Evolutionary conservation across 2,888 invertebrate species (phyloP), one percentile per base, ranked within the genome.

Genomic region (Zele albiditarsus): DNA sequence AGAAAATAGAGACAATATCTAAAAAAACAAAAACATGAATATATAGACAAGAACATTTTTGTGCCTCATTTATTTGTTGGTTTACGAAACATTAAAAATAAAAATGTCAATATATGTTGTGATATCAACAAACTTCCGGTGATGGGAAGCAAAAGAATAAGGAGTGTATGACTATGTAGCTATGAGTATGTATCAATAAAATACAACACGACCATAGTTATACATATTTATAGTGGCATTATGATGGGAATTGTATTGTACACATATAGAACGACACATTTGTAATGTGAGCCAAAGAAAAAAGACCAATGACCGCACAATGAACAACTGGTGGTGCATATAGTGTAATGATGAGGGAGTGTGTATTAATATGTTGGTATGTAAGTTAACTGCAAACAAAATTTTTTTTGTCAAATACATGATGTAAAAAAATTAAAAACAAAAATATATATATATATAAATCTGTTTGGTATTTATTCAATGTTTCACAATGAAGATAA

Each of bases 261-360:
- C 4, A 46, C n/a, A n/a, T 46, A 46, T 46, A n/a, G 16, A 5
- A 46, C 14, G 46, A 49, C 65, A 73, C 77, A 71, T 76, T 76
- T 77, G 74, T 38, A 76, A 78, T 74, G 70, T 78, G 70, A 78
- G 78, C 80, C 74, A 79, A 82, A 81, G 80, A 82, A 80, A 53
- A 28, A 80, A 80, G 85, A 82, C 82, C 84, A 84, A 84, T 81
- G 86, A 86, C 85, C 85, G 83, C 78, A 75, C 82, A 83, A 81
- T 79, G 77, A 80, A 77, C 75, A 74, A 72, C 74, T 71, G 73
- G 46, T 71, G 73, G 46, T 46, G 46, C n/a, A 46, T n/a, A 6
- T 3, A n/a, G 12, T 38, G 46, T n/a, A 46, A 46, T 79, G 77
- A 76, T 76, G 79, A 78, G 78, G 79, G 80, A 81, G 80, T 80